These are phyloP conservation scores for Castor canadensis DNA, from an alignment of 2,113 vertebrate genomes.

Conservation along the genomic window DNA sequence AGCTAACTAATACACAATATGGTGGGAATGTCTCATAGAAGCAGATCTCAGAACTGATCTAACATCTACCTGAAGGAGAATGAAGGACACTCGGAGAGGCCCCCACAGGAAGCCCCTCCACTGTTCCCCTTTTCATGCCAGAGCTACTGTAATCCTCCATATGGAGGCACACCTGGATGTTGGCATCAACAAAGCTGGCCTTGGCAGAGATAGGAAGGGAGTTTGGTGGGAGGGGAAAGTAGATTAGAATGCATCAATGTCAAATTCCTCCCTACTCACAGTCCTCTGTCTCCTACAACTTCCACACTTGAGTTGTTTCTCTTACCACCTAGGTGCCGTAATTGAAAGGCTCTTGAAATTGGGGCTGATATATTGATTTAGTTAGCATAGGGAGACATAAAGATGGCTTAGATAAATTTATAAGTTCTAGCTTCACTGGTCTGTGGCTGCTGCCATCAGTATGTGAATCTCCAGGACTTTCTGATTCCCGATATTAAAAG, in stretches of 20 bases:
- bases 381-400: background rate
- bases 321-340: background rate
- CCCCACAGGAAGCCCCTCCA: background rate
- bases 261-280: background rate
- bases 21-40: background rate
- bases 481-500: conserved; percentile 16
- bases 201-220: conserved; percentile 16
- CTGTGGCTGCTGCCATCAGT: background rate
- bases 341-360: conserved; percentile 26
- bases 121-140: background rate
- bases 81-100: conserved; percentile 39
- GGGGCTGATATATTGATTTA: background rate
- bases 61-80: conserved; percentile 49
- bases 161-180: conserved; percentile 57
- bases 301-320: background rate
- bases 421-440: background rate
- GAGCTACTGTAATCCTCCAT: conserved; percentile 5
- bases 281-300: background rate
- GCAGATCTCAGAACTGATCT: background rate
- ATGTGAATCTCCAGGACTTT: background rate
- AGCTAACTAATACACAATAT: background rate
- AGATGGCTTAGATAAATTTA: background rate
- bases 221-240: background rate
- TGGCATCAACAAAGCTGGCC: conserved; percentile 51
- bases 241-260: conserved; percentile 55